phyloP scores from a whole-genome alignment of 1,140 invertebrate genomes.

The Sycobia sp. region DNA sequence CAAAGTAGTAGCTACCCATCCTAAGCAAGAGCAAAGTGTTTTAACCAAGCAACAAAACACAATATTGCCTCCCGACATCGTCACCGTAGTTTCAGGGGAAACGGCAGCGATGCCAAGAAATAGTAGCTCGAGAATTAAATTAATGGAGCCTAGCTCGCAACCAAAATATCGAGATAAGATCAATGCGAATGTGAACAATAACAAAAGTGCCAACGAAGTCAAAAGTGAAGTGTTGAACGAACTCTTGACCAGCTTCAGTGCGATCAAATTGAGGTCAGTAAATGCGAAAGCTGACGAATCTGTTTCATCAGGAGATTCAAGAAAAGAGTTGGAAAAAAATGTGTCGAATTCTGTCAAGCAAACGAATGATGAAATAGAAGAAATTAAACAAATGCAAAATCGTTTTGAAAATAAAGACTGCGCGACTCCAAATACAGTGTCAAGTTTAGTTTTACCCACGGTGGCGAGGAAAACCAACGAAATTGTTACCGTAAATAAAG shows the following conservation, averaged over 20 bases:
- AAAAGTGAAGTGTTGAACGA: slow-evolving; percentile 55
- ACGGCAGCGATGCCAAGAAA: too few relatives aligned
- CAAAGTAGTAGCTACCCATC: slow-evolving; percentile 39
- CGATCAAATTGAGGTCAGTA: slow-evolving; percentile 52
- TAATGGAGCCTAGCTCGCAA: neutral
- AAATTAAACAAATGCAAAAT: neutral
- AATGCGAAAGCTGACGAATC: neutral
- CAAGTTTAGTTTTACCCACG: neutral
- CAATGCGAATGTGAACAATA: neutral
- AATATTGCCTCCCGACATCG: neutral
- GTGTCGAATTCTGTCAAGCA: neutral
- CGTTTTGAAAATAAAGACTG: neutral
- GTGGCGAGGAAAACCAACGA: neutral
- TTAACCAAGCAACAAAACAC: neutral
- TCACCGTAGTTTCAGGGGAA: too few relatives aligned
- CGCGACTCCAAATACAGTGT: neutral
- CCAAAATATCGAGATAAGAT: neutral
- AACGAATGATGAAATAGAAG: neutral
- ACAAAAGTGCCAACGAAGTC: slow-evolving; percentile 40
- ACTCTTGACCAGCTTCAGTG: slow-evolving; percentile 50
- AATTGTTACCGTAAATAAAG: slow-evolving; percentile 35
- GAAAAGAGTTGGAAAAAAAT: too few relatives aligned
- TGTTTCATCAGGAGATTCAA: too few relatives aligned
- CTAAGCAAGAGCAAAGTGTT: slow-evolving; percentile 29
- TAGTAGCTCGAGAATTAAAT: neutral